A percentile compares a stretch with the other conserved stretches of the same genome.
Conservation (phyloP, 2,797 vertebrate species). For the Pagetopsis macropterus region DNA sequence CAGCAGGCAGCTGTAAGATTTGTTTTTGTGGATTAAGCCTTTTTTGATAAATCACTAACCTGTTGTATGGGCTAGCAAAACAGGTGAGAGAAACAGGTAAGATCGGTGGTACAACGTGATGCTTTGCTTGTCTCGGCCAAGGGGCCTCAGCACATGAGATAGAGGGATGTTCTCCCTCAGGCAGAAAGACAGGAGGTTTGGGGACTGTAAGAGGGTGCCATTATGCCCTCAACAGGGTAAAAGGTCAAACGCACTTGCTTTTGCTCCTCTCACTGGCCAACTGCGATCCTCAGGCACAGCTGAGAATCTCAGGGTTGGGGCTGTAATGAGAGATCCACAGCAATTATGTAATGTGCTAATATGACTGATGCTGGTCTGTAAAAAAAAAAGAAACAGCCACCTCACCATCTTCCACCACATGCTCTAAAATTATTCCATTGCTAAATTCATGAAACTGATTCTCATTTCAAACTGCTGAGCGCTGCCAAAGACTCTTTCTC, state of each 20-base stretch:
- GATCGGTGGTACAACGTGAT: conserved; percentile 23
- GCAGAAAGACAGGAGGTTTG: conserved; percentile 15
- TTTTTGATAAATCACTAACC: background rate
- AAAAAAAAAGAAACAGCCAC: conserved; percentile 50
- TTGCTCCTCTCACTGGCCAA: conserved; percentile 36
- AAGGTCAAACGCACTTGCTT: conserved; percentile 34
- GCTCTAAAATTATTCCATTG: conserved; percentile 60
- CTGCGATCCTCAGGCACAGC: conserved; percentile 45
- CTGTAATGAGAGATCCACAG: conserved; percentile 32
- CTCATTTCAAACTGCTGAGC: conserved; percentile 46
- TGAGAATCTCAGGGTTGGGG: conserved; percentile 48
- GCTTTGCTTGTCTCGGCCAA: conserved; percentile 23
- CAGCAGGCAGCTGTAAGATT: conserved; percentile 9
- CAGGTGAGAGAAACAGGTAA: conserved; percentile 33
- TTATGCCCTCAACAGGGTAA: conserved; percentile 42
- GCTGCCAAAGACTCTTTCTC: conserved; percentile 51
- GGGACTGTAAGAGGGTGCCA: conserved; percentile 35
- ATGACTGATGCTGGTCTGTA: conserved; percentile 52
- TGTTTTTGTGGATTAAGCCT: background rate
- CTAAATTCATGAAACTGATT: conserved; percentile 57
- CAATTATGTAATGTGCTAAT: conserved; percentile 67
- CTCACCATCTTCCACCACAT: conserved; percentile 44
- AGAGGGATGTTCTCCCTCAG: conserved; percentile 25
- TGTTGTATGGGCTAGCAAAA: conserved; percentile 7
- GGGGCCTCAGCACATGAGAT: conserved; percentile 23